A percentile compares a stretch with the other conserved stretches of the same genome.
Conservation (phyloP, 2,797 vertebrate species). For the Botia almorhae region DNA sequence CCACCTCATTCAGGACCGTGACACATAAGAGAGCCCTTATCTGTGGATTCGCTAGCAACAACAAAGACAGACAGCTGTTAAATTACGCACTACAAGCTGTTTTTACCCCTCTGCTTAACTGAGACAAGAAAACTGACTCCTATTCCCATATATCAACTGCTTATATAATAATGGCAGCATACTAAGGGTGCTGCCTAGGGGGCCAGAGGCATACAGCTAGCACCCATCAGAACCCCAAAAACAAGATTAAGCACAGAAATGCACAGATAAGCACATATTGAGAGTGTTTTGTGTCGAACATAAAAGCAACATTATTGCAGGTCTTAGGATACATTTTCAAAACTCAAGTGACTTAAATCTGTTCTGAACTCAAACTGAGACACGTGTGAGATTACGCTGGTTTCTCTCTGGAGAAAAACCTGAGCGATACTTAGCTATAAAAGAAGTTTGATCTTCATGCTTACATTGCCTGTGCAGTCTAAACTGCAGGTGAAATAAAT, state of each 20-base stretch:
- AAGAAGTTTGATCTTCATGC: neutral
- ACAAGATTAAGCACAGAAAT: slow-evolving; percentile 37
- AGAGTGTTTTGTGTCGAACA: slow-evolving; percentile 14
- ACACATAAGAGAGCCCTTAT: slow-evolving; percentile 47
- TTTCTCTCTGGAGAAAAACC: neutral
- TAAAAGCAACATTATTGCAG: neutral
- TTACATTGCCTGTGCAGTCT: neutral
- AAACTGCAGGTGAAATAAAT: neutral
- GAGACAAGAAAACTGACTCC: too few species aligned
- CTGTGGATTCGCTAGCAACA: slow-evolving; percentile 37
- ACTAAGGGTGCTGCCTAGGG: slow-evolving; percentile 13
- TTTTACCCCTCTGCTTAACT: slow-evolving; percentile 34
- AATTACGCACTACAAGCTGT: slow-evolving; percentile 33
- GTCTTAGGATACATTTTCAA: too few species aligned
- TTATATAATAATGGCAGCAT: slow-evolving; percentile 40
- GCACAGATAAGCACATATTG: neutral
- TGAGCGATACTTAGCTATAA: too few species aligned
- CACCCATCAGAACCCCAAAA: slow-evolving; percentile 21
- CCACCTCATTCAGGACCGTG: slow-evolving; percentile 26
- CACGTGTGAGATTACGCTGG: neutral
- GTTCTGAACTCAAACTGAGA: neutral
- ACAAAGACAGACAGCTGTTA: slow-evolving; percentile 61
- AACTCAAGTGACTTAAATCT: neutral
- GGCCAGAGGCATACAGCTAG: slow-evolving; percentile 19
- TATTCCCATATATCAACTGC: too few species aligned